Percentiles rank a stretch among this genome's conserved stretches.
phyloP scores from a whole-genome alignment of 2,797 vertebrate genomes.

The Phalanger gymnotis region DNA sequence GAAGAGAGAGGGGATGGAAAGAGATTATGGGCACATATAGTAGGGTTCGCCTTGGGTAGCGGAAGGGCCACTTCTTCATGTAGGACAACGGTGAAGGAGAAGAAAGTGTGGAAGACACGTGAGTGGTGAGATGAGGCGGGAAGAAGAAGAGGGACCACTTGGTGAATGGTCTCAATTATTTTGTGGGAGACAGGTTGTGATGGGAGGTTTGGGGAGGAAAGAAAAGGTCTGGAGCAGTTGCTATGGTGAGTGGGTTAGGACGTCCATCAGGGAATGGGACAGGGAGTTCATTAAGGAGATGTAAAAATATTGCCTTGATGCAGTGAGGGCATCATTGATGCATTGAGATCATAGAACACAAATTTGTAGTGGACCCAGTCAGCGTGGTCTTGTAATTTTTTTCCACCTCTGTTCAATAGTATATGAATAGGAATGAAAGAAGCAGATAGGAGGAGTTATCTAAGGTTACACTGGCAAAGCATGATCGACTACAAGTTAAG shows the following conservation, averaged over 20 bases:
- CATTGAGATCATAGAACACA: too few relatives aligned
- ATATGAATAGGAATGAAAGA: not conserved
- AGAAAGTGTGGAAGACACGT: not conserved
- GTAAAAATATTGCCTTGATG: too few relatives aligned
- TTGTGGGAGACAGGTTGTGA: not conserved
- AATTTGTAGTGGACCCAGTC: too few relatives aligned
- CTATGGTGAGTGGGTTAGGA: too few relatives aligned
- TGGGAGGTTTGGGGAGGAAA: too few relatives aligned
- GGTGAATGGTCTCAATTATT: not conserved
- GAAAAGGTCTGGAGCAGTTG: too few relatives aligned
- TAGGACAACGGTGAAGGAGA: not conserved
- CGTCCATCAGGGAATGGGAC: too few relatives aligned
- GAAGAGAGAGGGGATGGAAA: not conserved
- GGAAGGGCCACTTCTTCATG: not conserved
- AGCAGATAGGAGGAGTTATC: not conserved
- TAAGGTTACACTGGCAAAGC: not conserved
- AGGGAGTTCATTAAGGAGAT: too few relatives aligned
- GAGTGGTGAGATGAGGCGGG: not conserved
- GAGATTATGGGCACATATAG: not conserved
- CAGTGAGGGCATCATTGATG: too few relatives aligned
- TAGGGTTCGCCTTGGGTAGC: not conserved
- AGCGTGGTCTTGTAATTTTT: not conserved
- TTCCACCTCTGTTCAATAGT: not conserved
- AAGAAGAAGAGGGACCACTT: not conserved
- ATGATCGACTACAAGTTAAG: not conserved